Evolutionary conservation across 2,797 vertebrate genomes (phyloP).

Genomic region (Amblyraja radiata): DNA sequence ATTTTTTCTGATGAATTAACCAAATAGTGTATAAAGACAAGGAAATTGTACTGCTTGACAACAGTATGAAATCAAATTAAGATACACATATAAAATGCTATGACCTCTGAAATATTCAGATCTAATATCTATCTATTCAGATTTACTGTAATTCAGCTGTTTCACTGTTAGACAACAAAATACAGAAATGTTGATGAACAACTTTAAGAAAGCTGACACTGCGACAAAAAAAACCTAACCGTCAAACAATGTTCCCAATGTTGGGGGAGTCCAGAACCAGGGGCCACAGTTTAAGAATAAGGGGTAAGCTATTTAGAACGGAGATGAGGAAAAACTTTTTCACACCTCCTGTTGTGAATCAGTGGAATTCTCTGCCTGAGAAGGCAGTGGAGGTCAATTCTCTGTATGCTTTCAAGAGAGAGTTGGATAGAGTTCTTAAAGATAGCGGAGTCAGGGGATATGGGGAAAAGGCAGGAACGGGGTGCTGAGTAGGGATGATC

Average conservation of each 20-base stretch:
- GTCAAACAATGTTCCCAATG: neutral
- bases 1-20: neutral
- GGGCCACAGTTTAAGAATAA: too few species aligned
- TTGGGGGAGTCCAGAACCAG: too few species aligned
- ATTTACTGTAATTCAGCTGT: neutral
- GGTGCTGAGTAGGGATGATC: too few species aligned
- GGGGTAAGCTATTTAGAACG: too few species aligned
- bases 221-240: neutral
- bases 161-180: neutral
- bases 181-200: neutral
- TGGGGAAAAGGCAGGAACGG: too few species aligned
- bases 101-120: neutral
- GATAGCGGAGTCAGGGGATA: too few species aligned
- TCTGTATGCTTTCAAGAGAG: too few species aligned
- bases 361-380: too few species aligned
- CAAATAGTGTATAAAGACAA: neutral
- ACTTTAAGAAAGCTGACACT: neutral
- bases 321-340: too few species aligned
- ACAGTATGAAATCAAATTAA: neutral
- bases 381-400: too few species aligned
- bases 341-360: too few species aligned
- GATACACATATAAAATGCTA: neutral
- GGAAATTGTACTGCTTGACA: neutral
- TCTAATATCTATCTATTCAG: neutral
- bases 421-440: too few species aligned